Evolutionary conservation across 2,888 invertebrate species (phyloP).

Genomic region (Auanema freiburgensis): DNA sequence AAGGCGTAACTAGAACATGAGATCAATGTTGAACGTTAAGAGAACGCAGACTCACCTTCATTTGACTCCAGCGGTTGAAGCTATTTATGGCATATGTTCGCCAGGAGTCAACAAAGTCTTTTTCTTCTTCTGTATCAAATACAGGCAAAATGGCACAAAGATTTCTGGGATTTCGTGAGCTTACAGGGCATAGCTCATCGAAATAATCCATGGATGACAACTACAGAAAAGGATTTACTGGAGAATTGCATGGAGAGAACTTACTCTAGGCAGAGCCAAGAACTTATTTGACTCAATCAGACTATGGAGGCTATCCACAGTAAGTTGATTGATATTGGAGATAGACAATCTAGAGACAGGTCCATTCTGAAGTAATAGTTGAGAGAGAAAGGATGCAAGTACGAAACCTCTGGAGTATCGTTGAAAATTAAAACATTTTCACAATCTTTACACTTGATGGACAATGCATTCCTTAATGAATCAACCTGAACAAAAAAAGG

Average conservation of each 20-base stretch:
- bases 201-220: conserved; percentile 66
- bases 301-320: conserved; percentile 60
- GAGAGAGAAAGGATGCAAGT: not conserved
- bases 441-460: conserved; percentile 51
- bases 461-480: conserved; percentile 46
- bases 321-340: conserved; percentile 44
- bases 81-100: conserved; percentile 39
- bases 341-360: conserved; percentile 50
- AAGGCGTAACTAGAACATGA: conserved; percentile 30
- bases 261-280: conserved; percentile 65
- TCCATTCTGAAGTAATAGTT: conserved; percentile 37
- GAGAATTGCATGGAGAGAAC: conserved; percentile 5
- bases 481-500: conserved; percentile 21
- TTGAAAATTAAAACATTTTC: conserved; percentile 68
- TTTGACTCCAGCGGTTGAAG: conserved; percentile 20
- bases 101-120: conserved; percentile 41
- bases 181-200: conserved; percentile 67
- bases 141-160: conserved; percentile 58
- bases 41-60: conserved; percentile 19
- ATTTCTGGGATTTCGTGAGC: conserved; percentile 47
- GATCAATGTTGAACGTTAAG: not conserved
- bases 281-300: conserved; percentile 66
- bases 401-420: conserved; percentile 64
- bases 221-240: conserved; percentile 35
- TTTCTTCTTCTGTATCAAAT: conserved; percentile 29